Base-by-base conservation (phyloP, 2,797 vertebrate species). In the Siniperca scherzeri region DNA sequence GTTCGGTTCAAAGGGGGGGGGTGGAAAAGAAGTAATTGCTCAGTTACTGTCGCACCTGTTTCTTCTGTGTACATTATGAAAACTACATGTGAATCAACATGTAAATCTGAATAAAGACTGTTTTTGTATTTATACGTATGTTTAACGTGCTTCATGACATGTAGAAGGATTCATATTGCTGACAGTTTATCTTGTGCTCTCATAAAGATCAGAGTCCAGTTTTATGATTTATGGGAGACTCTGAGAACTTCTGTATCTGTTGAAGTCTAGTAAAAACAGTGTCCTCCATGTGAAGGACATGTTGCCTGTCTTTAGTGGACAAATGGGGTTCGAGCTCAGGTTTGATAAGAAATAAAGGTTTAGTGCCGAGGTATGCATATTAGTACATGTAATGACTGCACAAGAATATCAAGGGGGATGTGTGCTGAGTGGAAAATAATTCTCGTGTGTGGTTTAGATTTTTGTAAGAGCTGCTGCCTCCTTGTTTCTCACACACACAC, bases 31-130 rank as follows among this genome's bases (percentile, higher is more conserved):
- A 21, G 9, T 61, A 50, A 64, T 19, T 44, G 73, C 56, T 78
- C 53, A 25, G 70, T 66, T 78, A 22, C 12, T 55, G 59, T 80
- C 73, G 27, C 57, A 60, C 70, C 77, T 70, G 83, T 85, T 85
- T 66, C 3, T 80, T 62, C 46, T 70, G 40, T 82, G 73, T 83
- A 84, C 80, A 42, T 85, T 67, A 74, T 78, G 78, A 67, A 82
- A 68, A 68, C 83, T 78, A 82, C 86, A 81, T 75, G 79, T 88
- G 86, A 90, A 92, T 92, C 82, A 71, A 78, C 64, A 55, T 90
- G 86, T 92, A 87, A 75, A 88, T 82, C 77, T 77, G 74, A 93
- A 92, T 93, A 93, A 93, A 93, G 57, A 72, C 14, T 52, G 48
- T 87, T 89, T 91, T 91, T 89, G 22, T 90, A 90, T 91, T 90